These are phyloP conservation scores for Metridium senile DNA, from an alignment of 92 coral and sea anemone species.

Conservation along the genomic window DNA sequence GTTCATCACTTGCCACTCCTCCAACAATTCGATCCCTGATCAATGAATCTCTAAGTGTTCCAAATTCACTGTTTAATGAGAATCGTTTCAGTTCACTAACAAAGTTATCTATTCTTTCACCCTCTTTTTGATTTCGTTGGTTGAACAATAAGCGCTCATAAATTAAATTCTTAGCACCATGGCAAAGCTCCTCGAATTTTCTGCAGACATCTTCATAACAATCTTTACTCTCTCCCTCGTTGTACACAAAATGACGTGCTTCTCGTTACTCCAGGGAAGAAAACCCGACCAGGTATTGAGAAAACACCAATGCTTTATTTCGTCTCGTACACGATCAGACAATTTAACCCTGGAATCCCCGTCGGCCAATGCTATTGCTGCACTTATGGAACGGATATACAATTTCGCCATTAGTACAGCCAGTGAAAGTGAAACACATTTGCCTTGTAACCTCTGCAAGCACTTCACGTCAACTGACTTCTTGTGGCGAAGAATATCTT, in stretches of 20 bases:
- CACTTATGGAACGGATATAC: conserved; percentile 30
- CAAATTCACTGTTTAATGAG: conserved; percentile 60
- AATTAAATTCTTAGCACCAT: conserved; percentile 55
- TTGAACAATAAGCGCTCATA: conserved; percentile 54
- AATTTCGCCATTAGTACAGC: not conserved
- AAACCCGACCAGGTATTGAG: not conserved
- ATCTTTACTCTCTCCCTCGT: conserved; percentile 35
- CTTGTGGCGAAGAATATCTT: not conserved
- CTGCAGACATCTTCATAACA: conserved; percentile 36
- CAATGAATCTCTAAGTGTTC: conserved; percentile 54
- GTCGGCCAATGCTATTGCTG: conserved; percentile 1
- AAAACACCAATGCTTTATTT: conserved; percentile 5
- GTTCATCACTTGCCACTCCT: conserved; percentile 50
- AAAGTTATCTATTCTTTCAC: conserved; percentile 58
- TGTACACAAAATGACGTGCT: conserved; percentile 39
- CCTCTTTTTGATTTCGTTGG: conserved; percentile 56
- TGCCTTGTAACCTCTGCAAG: conserved; percentile 24
- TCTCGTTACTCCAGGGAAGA: conserved; percentile 11
- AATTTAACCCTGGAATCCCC: not conserved
- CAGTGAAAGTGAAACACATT: conserved; percentile 18
- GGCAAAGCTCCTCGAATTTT: conserved; percentile 49
- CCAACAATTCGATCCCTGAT: conserved; percentile 67
- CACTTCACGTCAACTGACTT: not conserved
- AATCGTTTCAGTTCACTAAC: conserved; percentile 63
- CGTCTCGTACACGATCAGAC: conserved; percentile 1